Evolutionary conservation across 2,113 vertebrate species (phyloP).

Genomic region (Tapirus terrestris): DNA sequence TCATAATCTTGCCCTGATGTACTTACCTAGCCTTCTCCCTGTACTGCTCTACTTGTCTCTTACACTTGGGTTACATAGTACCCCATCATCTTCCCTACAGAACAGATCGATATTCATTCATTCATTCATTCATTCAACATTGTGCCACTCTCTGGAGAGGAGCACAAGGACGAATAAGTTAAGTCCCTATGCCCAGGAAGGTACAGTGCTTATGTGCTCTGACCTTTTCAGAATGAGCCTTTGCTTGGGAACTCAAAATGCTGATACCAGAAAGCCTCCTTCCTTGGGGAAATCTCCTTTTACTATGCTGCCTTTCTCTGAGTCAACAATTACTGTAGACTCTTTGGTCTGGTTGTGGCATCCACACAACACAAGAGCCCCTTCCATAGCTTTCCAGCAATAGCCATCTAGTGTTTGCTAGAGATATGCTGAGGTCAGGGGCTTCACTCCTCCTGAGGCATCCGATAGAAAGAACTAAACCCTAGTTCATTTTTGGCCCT

Average conservation of each 20-base stretch:
- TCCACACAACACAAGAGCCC: background rate
- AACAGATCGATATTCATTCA: background rate
- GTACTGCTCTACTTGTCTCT: background rate
- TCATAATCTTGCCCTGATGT: background rate
- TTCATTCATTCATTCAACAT: background rate
- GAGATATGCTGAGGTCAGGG: background rate
- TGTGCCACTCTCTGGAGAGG: background rate
- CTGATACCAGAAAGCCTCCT: constrained; percentile 23
- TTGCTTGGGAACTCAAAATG: constrained; percentile 25
- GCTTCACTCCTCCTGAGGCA: background rate
- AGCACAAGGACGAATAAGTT: background rate
- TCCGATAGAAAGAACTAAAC: background rate
- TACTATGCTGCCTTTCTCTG: constrained; percentile 1
- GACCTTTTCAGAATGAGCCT: constrained; percentile 31
- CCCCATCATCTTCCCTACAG: background rate
- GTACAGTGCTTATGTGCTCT: background rate
- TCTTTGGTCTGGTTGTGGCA: background rate
- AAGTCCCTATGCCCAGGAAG: background rate
- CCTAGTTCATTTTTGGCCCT: background rate
- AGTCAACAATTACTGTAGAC: constrained; percentile 43
- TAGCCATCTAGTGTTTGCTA: background rate
- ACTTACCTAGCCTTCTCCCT: background rate
- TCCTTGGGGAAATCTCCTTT: constrained; percentile 7
- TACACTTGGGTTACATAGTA: background rate
- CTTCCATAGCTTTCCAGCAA: background rate